Evolutionary conservation across 2,888 invertebrate species (phyloP).

Genomic region (Diarsia rubi): DNA sequence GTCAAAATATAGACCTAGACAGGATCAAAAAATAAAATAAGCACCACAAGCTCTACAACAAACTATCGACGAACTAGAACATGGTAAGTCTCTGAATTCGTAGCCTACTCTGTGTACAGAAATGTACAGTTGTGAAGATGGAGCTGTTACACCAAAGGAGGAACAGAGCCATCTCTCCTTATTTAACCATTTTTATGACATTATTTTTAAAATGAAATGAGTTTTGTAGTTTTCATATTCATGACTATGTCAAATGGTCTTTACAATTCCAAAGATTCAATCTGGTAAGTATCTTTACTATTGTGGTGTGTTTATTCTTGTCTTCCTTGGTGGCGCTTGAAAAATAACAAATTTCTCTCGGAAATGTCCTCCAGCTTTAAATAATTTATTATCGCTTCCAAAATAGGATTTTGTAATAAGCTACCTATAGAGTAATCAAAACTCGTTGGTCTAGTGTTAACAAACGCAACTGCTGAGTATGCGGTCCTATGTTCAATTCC

Average conservation of each 20-base stretch:
- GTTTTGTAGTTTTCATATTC: slow-evolving; percentile 78
- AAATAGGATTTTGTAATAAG: neutral
- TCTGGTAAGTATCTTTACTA: slow-evolving; percentile 49
- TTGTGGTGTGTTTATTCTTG: slow-evolving; percentile 41
- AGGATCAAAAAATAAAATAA: neutral
- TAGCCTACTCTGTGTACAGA: slow-evolving; percentile 75
- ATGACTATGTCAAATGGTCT: slow-evolving; percentile 72
- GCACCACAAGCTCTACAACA: neutral
- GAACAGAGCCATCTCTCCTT: slow-evolving; percentile 82
- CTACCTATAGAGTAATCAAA: too few species aligned
- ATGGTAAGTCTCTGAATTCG: slow-evolving; percentile 45
- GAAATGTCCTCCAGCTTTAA: slow-evolving; percentile 17
- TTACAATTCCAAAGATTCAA: slow-evolving; percentile 65
- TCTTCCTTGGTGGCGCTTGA: slow-evolving; percentile 7
- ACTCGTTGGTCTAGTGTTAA: too few species aligned
- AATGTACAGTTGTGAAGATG: slow-evolving; percentile 83
- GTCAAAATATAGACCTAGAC: too few species aligned
- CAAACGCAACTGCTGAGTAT: too few species aligned
- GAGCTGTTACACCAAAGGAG: slow-evolving; percentile 81
- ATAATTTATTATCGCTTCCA: slow-evolving; percentile 28
- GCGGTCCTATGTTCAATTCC: too few species aligned
- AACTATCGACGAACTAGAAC: neutral
- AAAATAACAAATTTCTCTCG: slow-evolving; percentile 29
- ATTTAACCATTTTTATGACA: slow-evolving; percentile 86
- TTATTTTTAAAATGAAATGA: slow-evolving; percentile 83